These are phyloP conservation scores for Hemibagrus guttatus DNA, from an alignment of 2,797 vertebrate species.

Conservation along the genomic window DNA sequence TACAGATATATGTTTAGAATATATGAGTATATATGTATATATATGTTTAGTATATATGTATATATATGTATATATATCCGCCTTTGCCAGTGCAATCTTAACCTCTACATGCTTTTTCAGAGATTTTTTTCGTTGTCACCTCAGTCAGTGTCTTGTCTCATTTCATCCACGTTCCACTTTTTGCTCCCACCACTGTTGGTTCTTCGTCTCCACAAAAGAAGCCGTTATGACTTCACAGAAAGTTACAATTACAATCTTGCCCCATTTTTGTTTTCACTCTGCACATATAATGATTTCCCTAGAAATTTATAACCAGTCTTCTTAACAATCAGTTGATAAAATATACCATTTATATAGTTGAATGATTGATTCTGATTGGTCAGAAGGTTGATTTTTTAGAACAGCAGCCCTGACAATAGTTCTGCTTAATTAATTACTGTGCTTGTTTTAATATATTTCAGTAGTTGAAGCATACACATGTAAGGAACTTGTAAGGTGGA, in stretches of 20 bases:
- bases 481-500: neutral
- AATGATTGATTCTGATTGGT: neutral
- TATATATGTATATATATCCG: neutral
- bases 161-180: neutral
- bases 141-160: neutral
- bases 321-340: neutral
- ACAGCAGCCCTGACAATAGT: neutral
- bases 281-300: neutral
- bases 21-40: too few relatives aligned
- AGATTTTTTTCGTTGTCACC: neutral
- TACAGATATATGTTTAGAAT: too few relatives aligned
- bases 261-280: neutral
- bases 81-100: neutral
- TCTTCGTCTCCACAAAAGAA: neutral
- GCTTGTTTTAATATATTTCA: neutral
- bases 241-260: too few relatives aligned
- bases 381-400: neutral
- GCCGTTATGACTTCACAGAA: neutral
- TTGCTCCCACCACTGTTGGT: neutral
- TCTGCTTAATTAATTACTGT: neutral
- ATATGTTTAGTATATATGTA: too few relatives aligned
- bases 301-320: neutral
- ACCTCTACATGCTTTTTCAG: neutral
- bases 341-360: neutral
- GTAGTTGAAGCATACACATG: neutral